A percentile compares a stretch with the other conserved stretches of the same genome.
These are phyloP conservation scores for Cyclura pinguis DNA, from an alignment of 2,797 vertebrate genomes.

Conservation along the genomic window DNA sequence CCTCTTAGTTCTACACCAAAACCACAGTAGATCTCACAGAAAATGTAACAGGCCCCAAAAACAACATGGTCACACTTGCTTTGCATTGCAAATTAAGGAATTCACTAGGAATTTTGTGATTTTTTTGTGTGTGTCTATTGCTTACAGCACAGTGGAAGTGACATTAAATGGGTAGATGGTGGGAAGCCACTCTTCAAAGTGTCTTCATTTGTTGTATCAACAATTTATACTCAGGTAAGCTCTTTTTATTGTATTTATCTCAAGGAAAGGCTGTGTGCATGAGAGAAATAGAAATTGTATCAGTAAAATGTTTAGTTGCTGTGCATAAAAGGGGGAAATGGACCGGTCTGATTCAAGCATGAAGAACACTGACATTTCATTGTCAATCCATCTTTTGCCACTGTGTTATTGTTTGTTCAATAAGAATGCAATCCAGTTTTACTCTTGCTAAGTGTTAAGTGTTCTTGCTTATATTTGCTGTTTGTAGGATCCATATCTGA, in stretches of 20 bases:
- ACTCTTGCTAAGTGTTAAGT: neutral
- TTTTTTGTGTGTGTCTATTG: constrained; percentile 17
- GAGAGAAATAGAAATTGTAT: neutral
- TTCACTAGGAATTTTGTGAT: neutral
- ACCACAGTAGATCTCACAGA: too few species aligned
- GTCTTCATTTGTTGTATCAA: constrained; percentile 92
- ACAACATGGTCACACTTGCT: neutral
- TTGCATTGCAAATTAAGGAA: neutral
- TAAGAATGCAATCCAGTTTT: neutral
- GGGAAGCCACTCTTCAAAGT: constrained; percentile 95
- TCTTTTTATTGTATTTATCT: neutral
- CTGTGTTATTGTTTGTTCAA: neutral
- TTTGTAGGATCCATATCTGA: constrained; percentile 93
- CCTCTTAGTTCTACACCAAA: too few species aligned
- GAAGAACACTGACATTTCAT: neutral
- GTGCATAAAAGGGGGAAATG: neutral
- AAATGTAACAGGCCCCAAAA: neutral
- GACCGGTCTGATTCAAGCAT: neutral
- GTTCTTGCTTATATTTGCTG: constrained; percentile 31
- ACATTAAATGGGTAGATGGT: constrained; percentile 96
- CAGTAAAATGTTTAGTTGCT: neutral
- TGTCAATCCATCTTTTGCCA: neutral
- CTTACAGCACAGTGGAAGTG: constrained; percentile 83
- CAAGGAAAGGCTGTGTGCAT: neutral
- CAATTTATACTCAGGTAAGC: constrained; percentile 96